Conservation (phyloP, 1,140 invertebrate genomes). For the Conus betulinus region DNA sequence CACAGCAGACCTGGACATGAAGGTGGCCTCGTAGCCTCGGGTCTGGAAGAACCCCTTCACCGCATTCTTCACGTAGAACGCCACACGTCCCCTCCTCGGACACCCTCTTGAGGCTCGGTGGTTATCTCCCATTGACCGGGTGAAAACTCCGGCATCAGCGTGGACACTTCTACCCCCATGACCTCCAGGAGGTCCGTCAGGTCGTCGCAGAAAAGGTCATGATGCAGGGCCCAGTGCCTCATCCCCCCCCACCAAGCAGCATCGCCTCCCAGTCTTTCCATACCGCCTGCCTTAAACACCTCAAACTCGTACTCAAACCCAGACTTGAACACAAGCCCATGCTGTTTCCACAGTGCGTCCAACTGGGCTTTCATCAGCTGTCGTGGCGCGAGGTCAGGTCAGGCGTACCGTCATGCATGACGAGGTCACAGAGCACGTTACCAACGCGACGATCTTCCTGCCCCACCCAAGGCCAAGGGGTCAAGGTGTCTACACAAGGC, state of each 20-base stretch:
- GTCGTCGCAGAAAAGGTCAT: constrained; percentile 33
- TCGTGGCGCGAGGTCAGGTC: constrained; percentile 6
- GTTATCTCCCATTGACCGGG: constrained; percentile 42
- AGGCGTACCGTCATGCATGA: neutral
- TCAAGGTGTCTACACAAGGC: constrained; percentile 25
- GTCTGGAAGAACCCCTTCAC: constrained; percentile 15
- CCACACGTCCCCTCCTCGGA: constrained; percentile 34
- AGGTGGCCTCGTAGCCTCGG: constrained; percentile 38
- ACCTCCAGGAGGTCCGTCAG: constrained; percentile 19
- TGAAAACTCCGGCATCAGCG: constrained; percentile 33
- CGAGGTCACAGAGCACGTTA: constrained; percentile 23
- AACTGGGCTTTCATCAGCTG: constrained; percentile 20
- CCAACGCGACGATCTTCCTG: neutral
- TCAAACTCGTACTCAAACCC: constrained; percentile 40
- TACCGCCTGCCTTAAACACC: constrained; percentile 24
- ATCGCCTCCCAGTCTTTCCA: neutral
- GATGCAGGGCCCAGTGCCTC: neutral
- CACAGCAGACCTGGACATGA: constrained; percentile 47
- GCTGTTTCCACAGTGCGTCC: constrained; percentile 15
- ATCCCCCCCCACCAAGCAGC: neutral
- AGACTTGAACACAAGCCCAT: constrained; percentile 32
- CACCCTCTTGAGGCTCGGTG: constrained; percentile 34
- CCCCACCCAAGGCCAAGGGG: constrained; percentile 14
- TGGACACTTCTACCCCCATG: constrained; percentile 30
- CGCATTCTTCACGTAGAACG: constrained; percentile 35